Percentiles rank a stretch among this genome's conserved stretches.
phyloP scores from a whole-genome alignment of 1,140 invertebrate genomes.

The Drosophila parvula region DNA sequence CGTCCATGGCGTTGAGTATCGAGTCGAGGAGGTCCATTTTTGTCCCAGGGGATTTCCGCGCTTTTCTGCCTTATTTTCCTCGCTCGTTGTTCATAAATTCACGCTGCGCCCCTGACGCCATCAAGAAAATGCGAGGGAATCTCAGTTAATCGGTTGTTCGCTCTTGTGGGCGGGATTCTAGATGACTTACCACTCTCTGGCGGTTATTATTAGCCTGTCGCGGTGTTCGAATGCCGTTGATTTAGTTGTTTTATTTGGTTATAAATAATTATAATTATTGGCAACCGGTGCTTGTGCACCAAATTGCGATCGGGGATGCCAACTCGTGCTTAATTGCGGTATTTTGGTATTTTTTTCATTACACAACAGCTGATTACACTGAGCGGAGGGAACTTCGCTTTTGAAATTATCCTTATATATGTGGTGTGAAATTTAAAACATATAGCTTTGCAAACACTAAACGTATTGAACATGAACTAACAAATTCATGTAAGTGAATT shows the following conservation, averaged over 20 bases:
- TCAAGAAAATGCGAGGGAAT: constrained; percentile 16
- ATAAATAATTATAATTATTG: constrained; percentile 54
- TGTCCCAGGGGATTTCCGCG: constrained; percentile 14
- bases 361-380: constrained; percentile 46
- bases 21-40: constrained; percentile 89
- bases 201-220: constrained; percentile 34
- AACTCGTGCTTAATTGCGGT: constrained; percentile 3
- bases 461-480: too few species aligned
- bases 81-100: constrained; percentile 19
- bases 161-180: neutral
- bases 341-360: constrained; percentile 31
- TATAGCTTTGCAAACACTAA: too few species aligned
- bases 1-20: constrained; percentile 90
- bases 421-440: neutral
- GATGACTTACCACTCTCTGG: constrained; percentile 44
- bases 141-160: constrained; percentile 20
- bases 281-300: constrained; percentile 51
- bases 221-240: constrained; percentile 8
- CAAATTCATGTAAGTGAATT: too few species aligned
- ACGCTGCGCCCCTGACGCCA: constrained; percentile 32
- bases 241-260: constrained; percentile 37
- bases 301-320: constrained; percentile 14
- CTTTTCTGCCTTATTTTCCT: constrained; percentile 10
- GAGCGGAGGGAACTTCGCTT: neutral
- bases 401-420: neutral